A percentile compares a stretch with the other conserved stretches of the same genome.
These are phyloP conservation scores for Clunio marinus DNA, from an alignment of 2,888 invertebrate genomes.

Conservation along the genomic window DNA sequence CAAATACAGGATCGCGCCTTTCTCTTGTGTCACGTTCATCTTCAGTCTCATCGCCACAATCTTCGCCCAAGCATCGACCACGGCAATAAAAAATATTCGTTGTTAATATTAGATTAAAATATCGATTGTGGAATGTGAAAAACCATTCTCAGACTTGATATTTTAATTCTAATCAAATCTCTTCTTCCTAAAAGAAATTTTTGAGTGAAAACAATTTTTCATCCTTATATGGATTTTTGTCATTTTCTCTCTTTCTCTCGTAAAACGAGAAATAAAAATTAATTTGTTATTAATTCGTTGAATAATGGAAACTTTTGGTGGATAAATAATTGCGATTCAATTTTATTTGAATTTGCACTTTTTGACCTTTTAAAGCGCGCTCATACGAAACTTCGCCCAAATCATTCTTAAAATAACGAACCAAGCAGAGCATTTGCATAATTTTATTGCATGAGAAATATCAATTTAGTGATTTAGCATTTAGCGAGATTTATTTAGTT, in stretches of 20 bases:
- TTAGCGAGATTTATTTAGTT: neutral
- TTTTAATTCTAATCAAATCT: too few relatives aligned
- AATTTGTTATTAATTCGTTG: neutral
- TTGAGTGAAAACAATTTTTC: constrained; percentile 1
- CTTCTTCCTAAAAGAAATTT: constrained; percentile 1
- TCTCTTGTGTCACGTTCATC: constrained; percentile 27
- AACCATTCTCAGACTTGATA: too few relatives aligned
- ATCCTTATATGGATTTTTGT: neutral
- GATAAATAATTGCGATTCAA: neutral
- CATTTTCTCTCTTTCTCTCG: neutral
- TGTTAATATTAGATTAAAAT: too few relatives aligned
- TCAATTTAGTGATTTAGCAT: neutral
- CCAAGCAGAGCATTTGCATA: neutral
- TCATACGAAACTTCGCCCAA: too few relatives aligned
- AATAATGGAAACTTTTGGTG: too few relatives aligned
- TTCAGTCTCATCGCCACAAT: constrained; percentile 17
- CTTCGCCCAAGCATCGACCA: constrained; percentile 30
- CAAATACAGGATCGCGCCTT: constrained; percentile 11
- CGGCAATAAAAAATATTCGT: constrained; percentile 8
- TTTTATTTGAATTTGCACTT: neutral
- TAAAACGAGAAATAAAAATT: too few relatives aligned
- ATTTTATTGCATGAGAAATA: neutral
- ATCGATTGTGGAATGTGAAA: too few relatives aligned
- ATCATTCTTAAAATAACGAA: too few relatives aligned
- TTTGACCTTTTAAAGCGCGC: neutral